Percentiles rank a stretch among this genome's conserved stretches.
phyloP scores from a whole-genome alignment of 2,888 invertebrate species.

The Nebria brevicollis region DNA sequence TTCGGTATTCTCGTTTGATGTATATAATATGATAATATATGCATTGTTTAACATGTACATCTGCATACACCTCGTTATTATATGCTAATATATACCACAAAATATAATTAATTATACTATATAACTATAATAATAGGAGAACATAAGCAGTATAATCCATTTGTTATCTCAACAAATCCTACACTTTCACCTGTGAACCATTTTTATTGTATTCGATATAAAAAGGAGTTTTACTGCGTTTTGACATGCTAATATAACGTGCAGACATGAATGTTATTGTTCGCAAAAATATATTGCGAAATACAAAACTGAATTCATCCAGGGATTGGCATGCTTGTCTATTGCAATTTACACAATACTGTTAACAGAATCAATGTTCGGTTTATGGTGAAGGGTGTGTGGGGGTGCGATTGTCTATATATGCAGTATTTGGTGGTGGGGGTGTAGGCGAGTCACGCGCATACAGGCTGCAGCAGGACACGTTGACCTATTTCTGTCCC shows the following conservation, averaged over 20 bases:
- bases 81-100: background rate
- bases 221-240: too few relatives aligned
- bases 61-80: background rate
- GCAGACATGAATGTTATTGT: background rate
- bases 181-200: background rate
- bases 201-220: background rate
- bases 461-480: conserved; percentile 21
- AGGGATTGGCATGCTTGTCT: background rate
- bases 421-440: background rate
- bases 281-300: background rate
- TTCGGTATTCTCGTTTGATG: background rate
- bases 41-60: background rate
- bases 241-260: background rate
- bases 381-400: conserved; percentile 15
- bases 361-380: conserved; percentile 41
- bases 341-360: conserved; percentile 12
- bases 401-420: conserved; percentile 18
- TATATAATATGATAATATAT: background rate
- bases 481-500: conserved; percentile 40
- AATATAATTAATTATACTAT: background rate
- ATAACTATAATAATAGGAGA: background rate
- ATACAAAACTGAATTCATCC: background rate
- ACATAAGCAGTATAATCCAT: background rate
- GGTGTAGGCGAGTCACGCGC: conserved; percentile 12
- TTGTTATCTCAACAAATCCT: background rate